Evolutionary conservation across 2,888 invertebrate species (phyloP), one percentile per base, ranked within the genome.

Genomic region (Byasa hedistus): DNA sequence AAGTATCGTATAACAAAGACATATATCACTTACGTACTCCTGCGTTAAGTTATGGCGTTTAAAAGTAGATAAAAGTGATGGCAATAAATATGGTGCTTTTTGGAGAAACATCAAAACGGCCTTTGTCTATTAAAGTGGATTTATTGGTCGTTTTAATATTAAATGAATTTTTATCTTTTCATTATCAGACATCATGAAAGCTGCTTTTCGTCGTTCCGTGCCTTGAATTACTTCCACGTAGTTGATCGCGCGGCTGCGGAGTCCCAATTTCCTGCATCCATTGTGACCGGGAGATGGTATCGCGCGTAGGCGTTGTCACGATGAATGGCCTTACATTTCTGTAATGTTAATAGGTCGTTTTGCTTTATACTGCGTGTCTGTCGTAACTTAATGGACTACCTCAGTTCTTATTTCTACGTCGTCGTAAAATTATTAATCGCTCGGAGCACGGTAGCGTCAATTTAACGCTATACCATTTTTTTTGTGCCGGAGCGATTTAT

Each of bases 251-350:
- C 61, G 39, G 56, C 56, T 44, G 22, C 54, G 32, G 36, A 65
- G 64, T 64, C 66, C 62, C 60, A 67, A 67, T 70, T 69, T 72
- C 69, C 68, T 67, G 65, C 48, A 65, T 64, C 66, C 66, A 69
- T 70, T 70, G 69, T 67, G 59, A 21, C 79, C 71, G 70, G 69
- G 73, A 76, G 86, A 86, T 86, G 79, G 70, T 84, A 88, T 89
- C 85, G 75, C 75, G 76, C 77, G 84, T 85, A 80, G 86, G 87
- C 82, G 83, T 80, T 78, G 83, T 82, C 81, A 83, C 82, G 82
- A 83, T 83, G 80, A 80, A 77, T 61, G 65, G 44, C 55, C 55
- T 76, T 73, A 73, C 76, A 79, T 83, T 79, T 79, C 79, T 79
- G 73, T 73, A 74, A 78, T 76, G 78, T 76, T 79, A 76, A 82